Base-by-base conservation (phyloP, 2,797 vertebrate species). In the Heliangelus exortis region DNA sequence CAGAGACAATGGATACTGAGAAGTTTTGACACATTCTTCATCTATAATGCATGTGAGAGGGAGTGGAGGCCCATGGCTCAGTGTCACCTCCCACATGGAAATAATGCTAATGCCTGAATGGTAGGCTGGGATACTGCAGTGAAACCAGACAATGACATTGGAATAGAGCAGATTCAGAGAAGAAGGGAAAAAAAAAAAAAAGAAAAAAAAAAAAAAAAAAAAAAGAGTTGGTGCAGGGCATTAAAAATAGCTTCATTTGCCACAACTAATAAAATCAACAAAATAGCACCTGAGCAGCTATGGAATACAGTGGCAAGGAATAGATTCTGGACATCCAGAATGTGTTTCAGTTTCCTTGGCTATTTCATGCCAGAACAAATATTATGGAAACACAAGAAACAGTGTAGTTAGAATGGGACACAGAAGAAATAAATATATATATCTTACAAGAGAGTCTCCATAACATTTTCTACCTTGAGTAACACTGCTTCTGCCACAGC, bases 151-250 rank as follows among this genome's bases (percentile, higher is more conserved):
- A 76, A 25, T 51, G 22, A 55, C 12, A 55, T 80, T 69, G 50
- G 57, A 66, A 69, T 34, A 29, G 4, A 80, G 5, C 15, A 50
- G 3, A 4, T 59, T 31, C 25, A 45, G 39, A 10, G 0, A 6
- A 13, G 45, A n/a, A n/a, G n/a, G n/a, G n/a, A 33, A 33, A 33
- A 33, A 33, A 33, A 33, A n/a, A n/a, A n/a, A n/a, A n/a, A n/a
- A n/a, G n/a, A 33, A 33, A 33, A 33, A 33, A 33, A 33, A 36
- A 36, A 8, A 34, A 39, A 39, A 39, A 39, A 5, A 15, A 45
- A 8, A 28, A 26, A 12, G 1, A 25, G 1, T 6, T 59, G 13
- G 21, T 21, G 19, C 21, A n/a, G 1, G 33, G 5, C 2, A 0
- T 57, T 65, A 31, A 61, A 72, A 63, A 53, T 10, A 4, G 5